Percentiles rank a stretch among this genome's conserved stretches.
Evolutionary conservation across 2,888 invertebrate genomes (phyloP).

Genomic region (Diaphora mendica): DNA sequence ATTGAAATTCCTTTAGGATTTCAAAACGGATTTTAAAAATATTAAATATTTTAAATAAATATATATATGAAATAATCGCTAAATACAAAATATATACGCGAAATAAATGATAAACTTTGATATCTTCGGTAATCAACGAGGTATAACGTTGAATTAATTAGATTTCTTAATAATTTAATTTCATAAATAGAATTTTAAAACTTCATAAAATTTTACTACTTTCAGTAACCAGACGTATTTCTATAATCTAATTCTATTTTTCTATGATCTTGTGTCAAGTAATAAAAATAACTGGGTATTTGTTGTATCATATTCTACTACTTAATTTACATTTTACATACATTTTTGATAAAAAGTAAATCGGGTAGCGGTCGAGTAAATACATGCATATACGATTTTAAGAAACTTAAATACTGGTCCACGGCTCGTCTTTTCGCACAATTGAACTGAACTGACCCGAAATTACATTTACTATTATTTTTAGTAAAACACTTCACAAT

Average conservation of each 20-base stretch:
- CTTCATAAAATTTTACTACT: neutral
- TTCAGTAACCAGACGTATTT: neutral
- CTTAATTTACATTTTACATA: too few species aligned
- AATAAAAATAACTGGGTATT: too few species aligned
- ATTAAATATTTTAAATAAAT: too few species aligned
- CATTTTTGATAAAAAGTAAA: neutral
- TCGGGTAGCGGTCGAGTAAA: neutral
- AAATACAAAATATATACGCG: too few species aligned
- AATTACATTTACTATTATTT: constrained; percentile 4
- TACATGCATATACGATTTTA: too few species aligned
- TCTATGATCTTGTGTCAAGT: neutral
- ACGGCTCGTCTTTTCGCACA: neutral
- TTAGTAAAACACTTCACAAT: constrained; percentile 13
- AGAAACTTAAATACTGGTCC: neutral
- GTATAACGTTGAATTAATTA: too few species aligned
- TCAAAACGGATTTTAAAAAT: too few species aligned
- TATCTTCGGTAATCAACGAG: too few species aligned
- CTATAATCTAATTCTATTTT: neutral
- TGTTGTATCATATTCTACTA: too few species aligned
- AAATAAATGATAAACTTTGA: neutral
- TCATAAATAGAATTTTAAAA: neutral
- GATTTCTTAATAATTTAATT: neutral
- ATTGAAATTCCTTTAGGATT: too few species aligned
- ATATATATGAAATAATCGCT: too few species aligned
- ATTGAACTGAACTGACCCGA: constrained; percentile 3